Base-by-base conservation (phyloP, 2,888 invertebrate genomes). In the Ichneumoninae sp. region DNA sequence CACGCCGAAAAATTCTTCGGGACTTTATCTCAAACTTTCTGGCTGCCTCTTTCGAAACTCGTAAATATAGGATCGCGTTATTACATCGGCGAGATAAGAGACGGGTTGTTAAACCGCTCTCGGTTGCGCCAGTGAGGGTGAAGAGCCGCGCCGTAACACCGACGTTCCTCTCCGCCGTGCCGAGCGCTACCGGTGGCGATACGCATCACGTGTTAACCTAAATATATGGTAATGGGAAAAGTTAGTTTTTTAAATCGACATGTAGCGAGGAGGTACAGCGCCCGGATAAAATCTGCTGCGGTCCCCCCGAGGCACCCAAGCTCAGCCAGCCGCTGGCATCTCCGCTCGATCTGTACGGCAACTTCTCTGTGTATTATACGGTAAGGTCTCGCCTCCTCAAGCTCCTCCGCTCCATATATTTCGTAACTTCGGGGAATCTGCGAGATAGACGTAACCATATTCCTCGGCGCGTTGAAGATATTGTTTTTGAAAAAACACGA, bases 181-280 rank as follows among this genome's bases (percentile, higher is more conserved):
- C 57, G 62, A 66, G 68, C 81, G 71, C 69, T 62, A 40, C 80
- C 54, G 40, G 66, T 80, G 68, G 80, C 71, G 83, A 84, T 84
- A 86, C 82, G 84, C 84, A 82, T 84, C 86, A 83, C 84, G 86
- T 83, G 86, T 86, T 86, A 86, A 86, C 86, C 84, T 79, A 86
- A 86, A 86, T 84, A 83, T 86, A 86, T 85, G 86, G 82, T 86
- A 84, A 85, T 83, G 86, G 78, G 84, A 84, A 84, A 84, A 86
- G 82, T 84, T 86, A 83, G 82, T 82, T 86, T 86, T 84, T 84
- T 84, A 82, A 86, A 86, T 86, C 86, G 84, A 84, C 86, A 82
- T 80, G 82, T 82, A 80, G 78, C 77, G 52, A 82, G 84, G 77
- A 84, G 78, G 78, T 81, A 69, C 66, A 44, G 36, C 47, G 78